Evolutionary conservation across 2,113 vertebrate genomes (phyloP).

Genomic region (Lampris incognitus): DNA sequence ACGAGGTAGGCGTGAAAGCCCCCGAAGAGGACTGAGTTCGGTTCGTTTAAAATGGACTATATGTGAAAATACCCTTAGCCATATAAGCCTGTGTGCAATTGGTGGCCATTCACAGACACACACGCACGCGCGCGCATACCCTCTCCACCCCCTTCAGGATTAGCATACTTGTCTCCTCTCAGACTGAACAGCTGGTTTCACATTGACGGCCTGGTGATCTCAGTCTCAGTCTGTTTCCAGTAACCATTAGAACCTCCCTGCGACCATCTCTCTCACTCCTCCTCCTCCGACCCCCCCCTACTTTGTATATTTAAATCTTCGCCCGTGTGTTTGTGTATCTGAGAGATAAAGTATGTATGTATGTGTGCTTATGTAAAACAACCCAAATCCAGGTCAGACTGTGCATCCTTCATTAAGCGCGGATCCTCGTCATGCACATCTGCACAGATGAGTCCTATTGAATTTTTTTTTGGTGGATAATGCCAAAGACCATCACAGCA

Average conservation of each 20-base stretch:
- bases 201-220: constrained; percentile 69
- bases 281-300: constrained; percentile 19
- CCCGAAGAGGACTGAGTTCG: too few relatives aligned
- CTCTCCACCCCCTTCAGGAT: constrained; percentile 57
- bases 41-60: too few relatives aligned
- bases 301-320: constrained; percentile 65
- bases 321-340: constrained; percentile 45
- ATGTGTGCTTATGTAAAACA: constrained; percentile 65
- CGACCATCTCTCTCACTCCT: constrained; percentile 36
- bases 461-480: constrained; percentile 28
- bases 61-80: constrained; percentile 8
- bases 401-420: constrained; percentile 53
- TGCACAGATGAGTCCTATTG: constrained; percentile 4
- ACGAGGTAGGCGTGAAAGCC: too few relatives aligned
- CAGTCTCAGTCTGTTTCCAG: constrained; percentile 63
- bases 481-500: constrained; percentile 7
- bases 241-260: constrained; percentile 43
- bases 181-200: constrained; percentile 73
- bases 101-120: constrained; percentile 2
- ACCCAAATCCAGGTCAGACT: constrained; percentile 68
- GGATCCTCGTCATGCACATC: constrained; percentile 25
- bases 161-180: constrained; percentile 69
- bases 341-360: constrained; percentile 41
- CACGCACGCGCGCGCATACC: constrained; percentile 27
- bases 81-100: constrained; percentile 40